phyloP scores from a whole-genome alignment of 2,797 vertebrate species.

The Sparidentex hasta region DNA sequence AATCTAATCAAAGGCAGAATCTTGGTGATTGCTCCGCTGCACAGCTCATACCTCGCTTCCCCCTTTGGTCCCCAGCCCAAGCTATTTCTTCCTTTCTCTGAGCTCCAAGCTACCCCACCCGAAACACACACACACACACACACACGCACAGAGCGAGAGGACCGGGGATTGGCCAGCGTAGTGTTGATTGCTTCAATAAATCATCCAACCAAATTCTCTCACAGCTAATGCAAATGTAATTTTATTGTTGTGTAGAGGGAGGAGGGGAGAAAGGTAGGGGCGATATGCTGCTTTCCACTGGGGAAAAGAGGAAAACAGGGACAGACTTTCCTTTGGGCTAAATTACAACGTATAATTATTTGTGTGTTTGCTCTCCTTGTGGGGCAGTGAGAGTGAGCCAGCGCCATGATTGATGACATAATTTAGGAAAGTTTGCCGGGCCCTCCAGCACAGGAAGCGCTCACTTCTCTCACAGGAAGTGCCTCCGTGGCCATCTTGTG shows the following conservation, averaged over 20 bases:
- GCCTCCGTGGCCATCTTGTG: slow-evolving; percentile 85
- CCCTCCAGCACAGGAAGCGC: slow-evolving; percentile 90
- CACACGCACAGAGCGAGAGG: slow-evolving; percentile 31
- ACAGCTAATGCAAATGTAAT: slow-evolving; percentile 90
- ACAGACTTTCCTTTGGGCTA: slow-evolving; percentile 79
- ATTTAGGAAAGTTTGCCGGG: slow-evolving; percentile 89
- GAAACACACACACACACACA: slow-evolving; percentile 34
- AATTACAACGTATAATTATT: slow-evolving; percentile 80
- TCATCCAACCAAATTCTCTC: slow-evolving; percentile 88
- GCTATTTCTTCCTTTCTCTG: slow-evolving; percentile 72
- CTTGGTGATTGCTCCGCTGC: slow-evolving; percentile 82
- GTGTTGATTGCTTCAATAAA: slow-evolving; percentile 90
- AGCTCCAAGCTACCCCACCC: slow-evolving; percentile 64
- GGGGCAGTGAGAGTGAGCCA: slow-evolving; percentile 80
- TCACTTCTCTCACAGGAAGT: slow-evolving; percentile 91
- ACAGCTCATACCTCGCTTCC: slow-evolving; percentile 69
- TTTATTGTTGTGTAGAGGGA: slow-evolving; percentile 82
- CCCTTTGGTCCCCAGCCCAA: slow-evolving; percentile 71
- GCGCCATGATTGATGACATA: slow-evolving; percentile 92
- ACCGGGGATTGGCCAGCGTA: slow-evolving; percentile 72
- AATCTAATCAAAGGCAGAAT: slow-evolving; percentile 92
- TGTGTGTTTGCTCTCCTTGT: slow-evolving; percentile 77
- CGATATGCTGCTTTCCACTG: slow-evolving; percentile 88
- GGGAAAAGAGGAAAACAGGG: slow-evolving; percentile 82
- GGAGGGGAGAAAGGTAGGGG: slow-evolving; percentile 71